Evolutionary conservation across 2,113 vertebrate species (phyloP).

Genomic region (Chaetops frenatus): DNA sequence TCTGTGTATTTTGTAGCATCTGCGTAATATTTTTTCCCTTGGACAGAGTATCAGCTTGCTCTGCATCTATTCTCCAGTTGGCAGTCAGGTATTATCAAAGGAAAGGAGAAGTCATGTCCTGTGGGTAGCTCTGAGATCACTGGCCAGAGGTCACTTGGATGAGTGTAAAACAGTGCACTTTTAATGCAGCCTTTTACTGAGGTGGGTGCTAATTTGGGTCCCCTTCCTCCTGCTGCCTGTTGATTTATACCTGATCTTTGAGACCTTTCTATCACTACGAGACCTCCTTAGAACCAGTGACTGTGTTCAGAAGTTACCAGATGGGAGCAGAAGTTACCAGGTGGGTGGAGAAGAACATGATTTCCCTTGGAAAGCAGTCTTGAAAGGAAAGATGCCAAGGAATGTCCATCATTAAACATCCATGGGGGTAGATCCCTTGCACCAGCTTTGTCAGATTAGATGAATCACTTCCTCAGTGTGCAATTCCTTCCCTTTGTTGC

Average conservation of each 20-base stretch:
- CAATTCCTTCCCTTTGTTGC: background rate
- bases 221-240: background rate
- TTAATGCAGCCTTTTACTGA: background rate
- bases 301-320: background rate
- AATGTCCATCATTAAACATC: background rate
- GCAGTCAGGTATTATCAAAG: background rate
- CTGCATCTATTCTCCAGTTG: background rate
- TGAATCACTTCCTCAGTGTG: background rate
- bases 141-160: background rate
- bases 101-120: background rate
- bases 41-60: background rate
- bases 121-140: background rate
- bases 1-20: background rate
- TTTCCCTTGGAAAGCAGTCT: background rate
- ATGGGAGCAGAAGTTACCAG: background rate
- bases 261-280: background rate
- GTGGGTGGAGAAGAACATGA: background rate
- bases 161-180: background rate
- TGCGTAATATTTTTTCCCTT: background rate
- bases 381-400: background rate
- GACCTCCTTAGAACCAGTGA: background rate
- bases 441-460: background rate
- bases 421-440: background rate
- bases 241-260: background rate
- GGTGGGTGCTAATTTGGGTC: background rate